A percentile compares a stretch with the other conserved stretches of the same genome.
Conservation (phyloP, 2,888 invertebrate species). For the Autographa pulchrina region DNA sequence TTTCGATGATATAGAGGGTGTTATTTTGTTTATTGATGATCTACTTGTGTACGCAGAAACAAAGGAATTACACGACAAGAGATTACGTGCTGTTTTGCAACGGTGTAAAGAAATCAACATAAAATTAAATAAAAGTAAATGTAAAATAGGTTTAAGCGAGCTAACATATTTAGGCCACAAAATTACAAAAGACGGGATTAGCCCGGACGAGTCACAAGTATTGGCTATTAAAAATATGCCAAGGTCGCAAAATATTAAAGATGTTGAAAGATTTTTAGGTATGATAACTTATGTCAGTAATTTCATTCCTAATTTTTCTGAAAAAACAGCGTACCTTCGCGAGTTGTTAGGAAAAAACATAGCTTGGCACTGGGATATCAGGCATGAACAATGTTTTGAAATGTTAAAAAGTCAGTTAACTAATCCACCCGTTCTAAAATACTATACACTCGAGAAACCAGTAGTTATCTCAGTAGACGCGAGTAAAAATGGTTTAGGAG, state of each 20-base stretch:
- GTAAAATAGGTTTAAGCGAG: conserved; percentile 38
- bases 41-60: conserved; percentile 12
- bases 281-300: conserved; percentile 52
- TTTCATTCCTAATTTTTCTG: conserved; percentile 54
- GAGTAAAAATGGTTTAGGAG: conserved; percentile 52
- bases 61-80: conserved; percentile 24
- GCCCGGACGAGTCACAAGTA: conserved; percentile 46
- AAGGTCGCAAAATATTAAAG: conserved; percentile 42
- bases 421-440: conserved; percentile 43
- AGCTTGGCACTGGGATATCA: conserved; percentile 48
- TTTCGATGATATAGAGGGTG: conserved; percentile 49
- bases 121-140: conserved; percentile 49
- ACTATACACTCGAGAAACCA: conserved; percentile 42
- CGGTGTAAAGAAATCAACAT: conserved; percentile 42
- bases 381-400: conserved; percentile 31
- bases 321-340: conserved; percentile 40
- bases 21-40: conserved; percentile 43
- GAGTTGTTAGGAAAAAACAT: conserved; percentile 50
- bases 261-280: conserved; percentile 52
- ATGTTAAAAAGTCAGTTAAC: conserved; percentile 25
- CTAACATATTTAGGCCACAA: conserved; percentile 50
- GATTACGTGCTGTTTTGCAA: conserved; percentile 32
- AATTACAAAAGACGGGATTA: conserved; percentile 38
- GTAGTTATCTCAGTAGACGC: conserved; percentile 28
- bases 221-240: conserved; percentile 51